A percentile compares a stretch with the other conserved stretches of the same genome.
Evolutionary conservation across 37 sponge, comb jelly and placozoan genomes (phyloP).

Genomic region (Axinella damicornis): DNA sequence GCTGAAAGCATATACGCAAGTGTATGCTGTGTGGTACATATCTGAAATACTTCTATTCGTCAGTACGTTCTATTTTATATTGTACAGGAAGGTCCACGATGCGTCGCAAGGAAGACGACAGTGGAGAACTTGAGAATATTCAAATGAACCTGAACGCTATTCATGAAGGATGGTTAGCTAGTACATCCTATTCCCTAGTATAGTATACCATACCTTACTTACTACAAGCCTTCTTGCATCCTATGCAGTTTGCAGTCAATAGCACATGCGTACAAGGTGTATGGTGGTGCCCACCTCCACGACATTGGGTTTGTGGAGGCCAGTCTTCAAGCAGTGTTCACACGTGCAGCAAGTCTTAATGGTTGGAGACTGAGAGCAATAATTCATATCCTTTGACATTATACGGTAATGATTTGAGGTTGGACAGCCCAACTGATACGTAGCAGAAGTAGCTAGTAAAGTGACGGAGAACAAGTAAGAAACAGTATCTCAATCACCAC

Average conservation of each 20-base stretch:
- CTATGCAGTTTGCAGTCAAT: constrained; percentile 16
- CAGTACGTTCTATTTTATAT: no score
- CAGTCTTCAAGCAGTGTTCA: constrained; percentile 3
- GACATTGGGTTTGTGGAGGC: constrained; percentile 1
- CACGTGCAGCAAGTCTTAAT: background rate
- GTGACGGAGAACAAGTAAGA: no score
- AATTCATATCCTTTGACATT: constrained; percentile 36
- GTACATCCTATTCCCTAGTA: background rate
- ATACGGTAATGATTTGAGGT: no score
- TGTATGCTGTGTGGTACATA: no score
- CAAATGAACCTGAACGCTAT: constrained; percentile 11
- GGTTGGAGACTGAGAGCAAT: constrained; percentile 10
- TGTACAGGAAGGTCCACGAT: constrained; percentile 7
- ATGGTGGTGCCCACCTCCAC: background rate
- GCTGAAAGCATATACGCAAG: no score
- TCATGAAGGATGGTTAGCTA: constrained; percentile 48
- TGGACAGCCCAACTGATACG: no score
- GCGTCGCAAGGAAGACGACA: background rate
- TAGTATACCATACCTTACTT: no score
- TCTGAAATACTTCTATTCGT: no score
- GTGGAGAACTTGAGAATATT: background rate
- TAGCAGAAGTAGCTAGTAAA: no score
- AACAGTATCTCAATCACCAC: no score
- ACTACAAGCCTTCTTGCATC: no score
- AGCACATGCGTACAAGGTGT: background rate